phyloP scores from a whole-genome alignment of 2,888 invertebrate genomes.

The Thalpophila matura region DNA sequence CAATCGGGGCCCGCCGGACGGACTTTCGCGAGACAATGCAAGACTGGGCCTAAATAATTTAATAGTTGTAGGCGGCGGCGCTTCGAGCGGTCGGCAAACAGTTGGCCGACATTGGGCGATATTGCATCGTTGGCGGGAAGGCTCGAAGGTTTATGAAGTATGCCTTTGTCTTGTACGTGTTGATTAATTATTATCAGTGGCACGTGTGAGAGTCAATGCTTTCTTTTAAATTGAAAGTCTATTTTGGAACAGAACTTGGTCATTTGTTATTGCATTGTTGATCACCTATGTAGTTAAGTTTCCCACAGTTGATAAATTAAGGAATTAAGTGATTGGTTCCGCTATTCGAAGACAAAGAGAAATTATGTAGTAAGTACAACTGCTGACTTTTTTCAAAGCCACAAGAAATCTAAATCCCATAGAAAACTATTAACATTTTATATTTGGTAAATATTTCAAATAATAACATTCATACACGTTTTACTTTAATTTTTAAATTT shows the following conservation, averaged over 20 bases:
- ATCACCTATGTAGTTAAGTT: not conserved
- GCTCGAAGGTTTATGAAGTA: constrained; percentile 60
- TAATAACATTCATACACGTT: constrained; percentile 10
- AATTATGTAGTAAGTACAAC: not conserved
- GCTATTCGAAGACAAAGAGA: not conserved
- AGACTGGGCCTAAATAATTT: constrained; percentile 87
- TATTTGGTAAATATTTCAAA: constrained; percentile 11
- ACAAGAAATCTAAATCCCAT: not conserved
- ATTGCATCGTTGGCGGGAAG: constrained; percentile 55
- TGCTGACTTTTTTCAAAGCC: not conserved
- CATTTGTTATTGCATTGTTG: constrained; percentile 14
- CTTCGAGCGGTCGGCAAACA: constrained; percentile 83
- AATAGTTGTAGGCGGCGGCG: constrained; percentile 80
- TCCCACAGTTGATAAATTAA: not conserved
- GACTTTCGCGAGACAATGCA: constrained; percentile 88
- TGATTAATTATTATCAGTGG: constrained; percentile 59
- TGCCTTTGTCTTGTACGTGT: constrained; percentile 56
- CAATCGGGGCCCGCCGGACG: constrained; percentile 69
- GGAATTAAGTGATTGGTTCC: not conserved
- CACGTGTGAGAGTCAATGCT: constrained; percentile 36
- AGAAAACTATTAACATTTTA: not conserved
- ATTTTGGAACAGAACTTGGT: constrained; percentile 29
- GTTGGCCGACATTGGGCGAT: constrained; percentile 56
- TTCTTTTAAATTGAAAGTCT: constrained; percentile 45
- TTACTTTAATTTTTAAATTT: constrained; percentile 26